Conservation (phyloP, 2,888 invertebrate genomes). For the Erynnis tages region DNA sequence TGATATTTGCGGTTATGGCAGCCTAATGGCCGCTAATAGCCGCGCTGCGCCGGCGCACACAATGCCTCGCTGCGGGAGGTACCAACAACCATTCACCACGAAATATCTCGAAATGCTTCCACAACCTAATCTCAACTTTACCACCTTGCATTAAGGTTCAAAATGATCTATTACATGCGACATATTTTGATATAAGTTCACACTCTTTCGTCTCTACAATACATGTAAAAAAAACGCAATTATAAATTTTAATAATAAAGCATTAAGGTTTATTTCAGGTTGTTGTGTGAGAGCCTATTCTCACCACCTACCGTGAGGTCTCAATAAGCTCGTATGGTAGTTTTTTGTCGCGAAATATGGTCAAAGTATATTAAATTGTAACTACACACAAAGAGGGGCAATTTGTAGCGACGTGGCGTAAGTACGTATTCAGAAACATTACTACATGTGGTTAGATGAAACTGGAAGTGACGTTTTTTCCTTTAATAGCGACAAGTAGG, state of each 20-base stretch:
- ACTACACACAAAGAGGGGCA: constrained; percentile 18
- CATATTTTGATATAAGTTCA: constrained; percentile 17
- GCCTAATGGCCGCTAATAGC: constrained; percentile 8
- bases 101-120: constrained; percentile 11
- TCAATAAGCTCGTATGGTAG: constrained; percentile 13
- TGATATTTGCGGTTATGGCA: constrained; percentile 26
- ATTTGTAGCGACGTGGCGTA: constrained; percentile 15
- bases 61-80: constrained; percentile 14
- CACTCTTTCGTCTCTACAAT: constrained; percentile 14
- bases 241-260: not conserved
- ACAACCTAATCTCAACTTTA: not conserved
- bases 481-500: too few species aligned
- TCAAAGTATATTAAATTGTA: constrained; percentile 27
- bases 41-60: constrained; percentile 19
- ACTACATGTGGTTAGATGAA: not conserved
- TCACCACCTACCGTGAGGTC: constrained; percentile 18
- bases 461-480: constrained; percentile 14
- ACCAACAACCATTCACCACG: not conserved
- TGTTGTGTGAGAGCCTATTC: not conserved
- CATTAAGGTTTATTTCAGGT: not conserved
- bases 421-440: constrained; percentile 6
- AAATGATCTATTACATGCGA: not conserved
- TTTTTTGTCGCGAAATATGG: constrained; percentile 19
- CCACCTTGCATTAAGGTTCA: not conserved
- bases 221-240: not conserved